phyloP scores from a whole-genome alignment of 2,888 invertebrate species.

The Conops quadrifasciatus region DNA sequence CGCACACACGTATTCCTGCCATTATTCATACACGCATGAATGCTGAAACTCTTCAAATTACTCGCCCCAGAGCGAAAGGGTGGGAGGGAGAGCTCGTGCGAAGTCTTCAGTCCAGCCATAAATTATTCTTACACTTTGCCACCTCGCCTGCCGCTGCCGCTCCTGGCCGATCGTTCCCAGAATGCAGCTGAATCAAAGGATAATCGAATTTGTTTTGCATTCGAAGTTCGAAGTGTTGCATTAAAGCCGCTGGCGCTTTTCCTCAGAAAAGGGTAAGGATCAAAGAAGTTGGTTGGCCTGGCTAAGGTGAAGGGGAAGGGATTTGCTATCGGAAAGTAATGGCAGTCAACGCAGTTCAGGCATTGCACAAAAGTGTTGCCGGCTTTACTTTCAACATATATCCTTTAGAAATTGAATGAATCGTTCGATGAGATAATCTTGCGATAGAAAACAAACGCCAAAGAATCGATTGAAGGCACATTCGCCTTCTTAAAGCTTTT shows the following conservation, averaged over 20 bases:
- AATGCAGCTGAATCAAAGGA: slow-evolving; percentile 56
- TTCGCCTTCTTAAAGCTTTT: neutral
- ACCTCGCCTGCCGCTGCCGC: neutral
- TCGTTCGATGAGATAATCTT: neutral
- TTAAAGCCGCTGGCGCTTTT: slow-evolving; percentile 10
- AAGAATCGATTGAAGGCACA: neutral
- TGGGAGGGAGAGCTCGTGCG: neutral
- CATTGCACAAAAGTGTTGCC: too few species aligned
- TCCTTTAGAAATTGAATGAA: neutral
- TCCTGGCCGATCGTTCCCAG: neutral
- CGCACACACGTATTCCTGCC: neutral
- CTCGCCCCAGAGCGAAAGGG: neutral
- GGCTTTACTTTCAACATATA: too few species aligned
- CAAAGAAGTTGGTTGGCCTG: neutral
- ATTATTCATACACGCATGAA: too few species aligned
- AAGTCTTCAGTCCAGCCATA: slow-evolving; percentile 23
- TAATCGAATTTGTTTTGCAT: slow-evolving; percentile 61
- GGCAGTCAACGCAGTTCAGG: neutral
- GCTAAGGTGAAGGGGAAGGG: neutral
- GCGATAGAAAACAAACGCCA: neutral
- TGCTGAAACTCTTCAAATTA: too few species aligned
- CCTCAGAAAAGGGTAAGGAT: neutral
- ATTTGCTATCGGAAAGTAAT: neutral
- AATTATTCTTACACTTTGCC: slow-evolving; percentile 32
- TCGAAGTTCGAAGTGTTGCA: slow-evolving; percentile 24